Percentiles rank a stretch among this genome's conserved stretches.
Conservation (phyloP, 2,888 invertebrate genomes). For the Dolichomitus sp. region DNA sequence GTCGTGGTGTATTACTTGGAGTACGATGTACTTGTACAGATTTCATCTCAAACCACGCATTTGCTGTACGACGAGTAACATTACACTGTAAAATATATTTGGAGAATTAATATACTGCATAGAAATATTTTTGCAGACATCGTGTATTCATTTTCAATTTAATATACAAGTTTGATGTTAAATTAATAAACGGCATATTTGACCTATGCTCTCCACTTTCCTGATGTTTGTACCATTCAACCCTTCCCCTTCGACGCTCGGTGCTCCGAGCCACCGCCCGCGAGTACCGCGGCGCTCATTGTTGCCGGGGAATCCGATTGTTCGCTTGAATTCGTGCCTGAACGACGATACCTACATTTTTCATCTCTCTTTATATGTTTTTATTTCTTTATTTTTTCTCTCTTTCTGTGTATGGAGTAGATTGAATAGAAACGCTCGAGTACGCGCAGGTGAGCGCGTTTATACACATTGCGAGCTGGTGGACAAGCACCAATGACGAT, state of each 20-base stretch:
- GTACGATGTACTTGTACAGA: not conserved
- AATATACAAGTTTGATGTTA: no score
- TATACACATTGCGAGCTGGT: not conserved
- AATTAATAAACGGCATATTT: not conserved
- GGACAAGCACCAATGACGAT: slow-evolving; percentile 9
- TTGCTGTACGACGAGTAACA: not conserved
- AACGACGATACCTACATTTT: slow-evolving; percentile 40
- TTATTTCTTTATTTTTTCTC: not conserved
- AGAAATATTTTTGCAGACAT: no score
- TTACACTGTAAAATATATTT: no score
- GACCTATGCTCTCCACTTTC: slow-evolving; percentile 68
- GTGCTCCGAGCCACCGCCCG: slow-evolving; percentile 20
- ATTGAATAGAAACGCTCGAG: slow-evolving; percentile 31
- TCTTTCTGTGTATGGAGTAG: not conserved
- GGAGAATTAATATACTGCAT: no score
- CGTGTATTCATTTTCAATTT: no score
- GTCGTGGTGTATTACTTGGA: slow-evolving; percentile 12
- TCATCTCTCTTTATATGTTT: not conserved
- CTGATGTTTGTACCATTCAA: slow-evolving; percentile 47
- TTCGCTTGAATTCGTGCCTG: slow-evolving; percentile 55
- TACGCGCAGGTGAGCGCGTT: not conserved
- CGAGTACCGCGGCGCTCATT: slow-evolving; percentile 17
- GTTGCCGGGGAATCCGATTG: slow-evolving; percentile 50
- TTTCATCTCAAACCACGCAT: slow-evolving; percentile 2
- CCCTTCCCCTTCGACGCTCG: slow-evolving; percentile 14